Percentiles rank a stretch among this genome's conserved stretches.
These are phyloP conservation scores for Battus philenor DNA, from an alignment of 1,140 invertebrate species.

Conservation along the genomic window DNA sequence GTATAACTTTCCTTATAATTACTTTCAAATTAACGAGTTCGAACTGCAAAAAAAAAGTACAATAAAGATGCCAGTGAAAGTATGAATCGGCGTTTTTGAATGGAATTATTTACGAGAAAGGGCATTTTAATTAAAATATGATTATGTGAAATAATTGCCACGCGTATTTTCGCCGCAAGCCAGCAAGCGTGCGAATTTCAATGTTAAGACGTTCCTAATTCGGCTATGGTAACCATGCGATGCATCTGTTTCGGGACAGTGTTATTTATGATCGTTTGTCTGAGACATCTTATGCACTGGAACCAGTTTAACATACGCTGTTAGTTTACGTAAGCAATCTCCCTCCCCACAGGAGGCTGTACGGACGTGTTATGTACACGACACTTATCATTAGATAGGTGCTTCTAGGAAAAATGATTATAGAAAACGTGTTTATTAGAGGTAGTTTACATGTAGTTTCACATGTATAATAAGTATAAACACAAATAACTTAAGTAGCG, in stretches of 20 bases:
- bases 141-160: slow-evolving; percentile 21
- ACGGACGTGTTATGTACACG: slow-evolving; percentile 3
- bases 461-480: too few relatives aligned
- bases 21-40: too few relatives aligned
- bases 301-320: neutral
- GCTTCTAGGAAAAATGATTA: slow-evolving; percentile 7
- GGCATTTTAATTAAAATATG: slow-evolving; percentile 33
- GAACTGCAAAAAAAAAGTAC: too few relatives aligned
- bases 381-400: neutral
- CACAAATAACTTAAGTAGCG: too few relatives aligned
- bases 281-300: neutral
- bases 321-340: neutral
- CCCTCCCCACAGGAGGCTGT: neutral
- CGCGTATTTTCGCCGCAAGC: neutral
- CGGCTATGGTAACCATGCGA: neutral
- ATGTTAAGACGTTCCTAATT: slow-evolving; percentile 2
- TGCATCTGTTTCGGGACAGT: slow-evolving; percentile 2
- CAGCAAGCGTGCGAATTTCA: slow-evolving; percentile 4
- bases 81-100: neutral
- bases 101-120: slow-evolving; percentile 24
- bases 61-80: slow-evolving; percentile 1
- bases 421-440: slow-evolving; percentile 4
- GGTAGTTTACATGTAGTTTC: too few relatives aligned
- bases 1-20: too few relatives aligned
- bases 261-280: neutral